These are phyloP conservation scores for Zoroaster sp. DNA, from an alignment of 53 echinoderm and acorn worm species.

Conservation along the genomic window DNA sequence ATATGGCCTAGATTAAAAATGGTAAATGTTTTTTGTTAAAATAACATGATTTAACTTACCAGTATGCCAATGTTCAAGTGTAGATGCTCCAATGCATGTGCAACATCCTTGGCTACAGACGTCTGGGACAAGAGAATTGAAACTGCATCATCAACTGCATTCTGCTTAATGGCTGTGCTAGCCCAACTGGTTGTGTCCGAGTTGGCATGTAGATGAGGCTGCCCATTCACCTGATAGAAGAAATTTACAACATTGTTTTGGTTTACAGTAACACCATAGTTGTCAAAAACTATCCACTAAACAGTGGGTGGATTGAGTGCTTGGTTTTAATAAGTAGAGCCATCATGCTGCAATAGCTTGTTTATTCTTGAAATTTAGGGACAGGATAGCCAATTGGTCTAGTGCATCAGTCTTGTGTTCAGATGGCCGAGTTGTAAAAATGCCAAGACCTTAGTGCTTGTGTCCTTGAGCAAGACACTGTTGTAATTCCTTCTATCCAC, in stretches of 20 bases:
- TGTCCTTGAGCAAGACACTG: too few species aligned
- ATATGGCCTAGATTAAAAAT: not conserved
- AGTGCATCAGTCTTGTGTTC: too few species aligned
- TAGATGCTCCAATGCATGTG: slow-evolving; percentile 59
- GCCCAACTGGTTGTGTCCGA: slow-evolving; percentile 63
- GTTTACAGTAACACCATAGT: not conserved
- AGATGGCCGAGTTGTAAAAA: too few species aligned
- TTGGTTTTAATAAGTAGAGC: too few species aligned
- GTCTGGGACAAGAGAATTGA: slow-evolving; percentile 67
- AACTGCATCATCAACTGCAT: slow-evolving; percentile 80
- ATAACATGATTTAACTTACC: slow-evolving; percentile 51
- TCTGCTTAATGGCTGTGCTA: slow-evolving; percentile 70
- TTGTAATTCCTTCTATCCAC: too few species aligned
- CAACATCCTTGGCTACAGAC: slow-evolving; percentile 64
- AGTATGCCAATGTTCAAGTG: slow-evolving; percentile 64
- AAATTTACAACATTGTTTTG: too few species aligned
- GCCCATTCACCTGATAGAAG: slow-evolving; percentile 71
- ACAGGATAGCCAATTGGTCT: too few species aligned
- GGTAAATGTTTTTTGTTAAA: not conserved
- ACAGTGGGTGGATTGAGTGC: too few species aligned
- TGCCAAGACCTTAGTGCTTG: too few species aligned
- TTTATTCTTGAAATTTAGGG: too few species aligned
- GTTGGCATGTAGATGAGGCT: slow-evolving; percentile 72
- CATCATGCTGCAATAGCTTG: too few species aligned
- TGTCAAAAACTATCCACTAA: too few species aligned